phyloP scores from a whole-genome alignment of 1,140 invertebrate species.

The Maconellicoccus hirsutus region DNA sequence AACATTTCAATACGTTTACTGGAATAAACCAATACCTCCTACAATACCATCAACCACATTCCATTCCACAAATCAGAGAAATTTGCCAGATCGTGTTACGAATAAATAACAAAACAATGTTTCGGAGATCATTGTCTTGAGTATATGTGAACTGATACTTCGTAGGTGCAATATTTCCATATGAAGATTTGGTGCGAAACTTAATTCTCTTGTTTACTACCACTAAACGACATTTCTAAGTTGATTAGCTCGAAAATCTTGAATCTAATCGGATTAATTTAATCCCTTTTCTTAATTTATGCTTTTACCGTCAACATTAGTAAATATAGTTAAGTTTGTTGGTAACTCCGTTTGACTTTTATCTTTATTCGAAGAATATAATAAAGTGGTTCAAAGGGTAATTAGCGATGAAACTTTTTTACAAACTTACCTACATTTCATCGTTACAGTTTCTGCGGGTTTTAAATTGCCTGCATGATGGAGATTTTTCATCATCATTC shows the following conservation, averaged over 20 bases:
- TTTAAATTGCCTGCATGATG: not conserved
- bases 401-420: not conserved
- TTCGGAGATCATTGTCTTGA: too few relatives aligned
- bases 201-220: not conserved
- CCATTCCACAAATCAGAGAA: too few relatives aligned
- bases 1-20: too few relatives aligned
- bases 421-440: not conserved
- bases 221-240: not conserved
- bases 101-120: too few relatives aligned
- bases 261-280: not conserved
- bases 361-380: not conserved
- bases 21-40: too few relatives aligned
- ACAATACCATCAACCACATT: too few relatives aligned
- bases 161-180: too few relatives aligned
- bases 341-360: not conserved
- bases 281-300: slow-evolving; percentile 5
- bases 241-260: not conserved
- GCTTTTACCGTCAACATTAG: not conserved
- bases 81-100: too few relatives aligned
- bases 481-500: not conserved
- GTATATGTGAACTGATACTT: too few relatives aligned
- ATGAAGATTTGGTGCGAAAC: too few relatives aligned
- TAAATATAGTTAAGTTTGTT: not conserved
- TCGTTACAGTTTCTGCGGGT: not conserved
- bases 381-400: slow-evolving; percentile 3